These are phyloP conservation scores for Lingula anatina DNA, from an alignment of 2,888 invertebrate species.

Conservation along the genomic window DNA sequence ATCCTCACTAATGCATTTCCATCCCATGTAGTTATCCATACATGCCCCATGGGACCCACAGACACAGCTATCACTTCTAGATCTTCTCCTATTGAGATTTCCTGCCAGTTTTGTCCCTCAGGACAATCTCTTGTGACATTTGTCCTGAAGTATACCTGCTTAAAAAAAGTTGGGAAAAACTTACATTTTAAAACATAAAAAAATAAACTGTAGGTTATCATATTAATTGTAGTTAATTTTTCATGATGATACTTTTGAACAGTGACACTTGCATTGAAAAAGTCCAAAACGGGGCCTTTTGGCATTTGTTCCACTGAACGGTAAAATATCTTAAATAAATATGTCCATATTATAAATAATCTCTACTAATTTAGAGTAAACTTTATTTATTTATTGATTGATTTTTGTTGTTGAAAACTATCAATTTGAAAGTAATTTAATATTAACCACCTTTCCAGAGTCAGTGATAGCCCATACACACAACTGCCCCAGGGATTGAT, in stretches of 20 bases:
- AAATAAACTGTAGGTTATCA: background rate
- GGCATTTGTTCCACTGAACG: no score
- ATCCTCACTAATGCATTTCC: constrained; percentile 77
- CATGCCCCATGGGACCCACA: constrained; percentile 78
- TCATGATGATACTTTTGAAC: no score
- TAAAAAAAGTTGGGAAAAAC: no score
- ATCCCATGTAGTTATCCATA: constrained; percentile 81
- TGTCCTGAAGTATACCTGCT: constrained; percentile 78
- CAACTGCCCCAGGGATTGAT: constrained; percentile 68
- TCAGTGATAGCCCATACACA: constrained; percentile 91
- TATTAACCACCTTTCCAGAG: constrained; percentile 67
- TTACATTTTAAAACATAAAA: background rate
- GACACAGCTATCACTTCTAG: constrained; percentile 80
- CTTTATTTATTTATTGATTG: no score
- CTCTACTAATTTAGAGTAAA: no score
- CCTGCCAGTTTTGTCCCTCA: constrained; percentile 82
- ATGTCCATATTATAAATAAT: no score
- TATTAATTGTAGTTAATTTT: no score
- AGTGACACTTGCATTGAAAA: no score
- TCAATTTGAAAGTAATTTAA: no score
- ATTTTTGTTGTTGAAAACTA: no score
- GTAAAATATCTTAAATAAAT: no score
- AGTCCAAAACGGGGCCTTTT: no score
- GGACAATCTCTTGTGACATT: constrained; percentile 77
- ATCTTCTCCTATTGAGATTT: constrained; percentile 66